Percentiles rank a stretch among this genome's conserved stretches.
Conservation (phyloP, 1,140 invertebrate species). For the Drosophila trapezifrons region DNA sequence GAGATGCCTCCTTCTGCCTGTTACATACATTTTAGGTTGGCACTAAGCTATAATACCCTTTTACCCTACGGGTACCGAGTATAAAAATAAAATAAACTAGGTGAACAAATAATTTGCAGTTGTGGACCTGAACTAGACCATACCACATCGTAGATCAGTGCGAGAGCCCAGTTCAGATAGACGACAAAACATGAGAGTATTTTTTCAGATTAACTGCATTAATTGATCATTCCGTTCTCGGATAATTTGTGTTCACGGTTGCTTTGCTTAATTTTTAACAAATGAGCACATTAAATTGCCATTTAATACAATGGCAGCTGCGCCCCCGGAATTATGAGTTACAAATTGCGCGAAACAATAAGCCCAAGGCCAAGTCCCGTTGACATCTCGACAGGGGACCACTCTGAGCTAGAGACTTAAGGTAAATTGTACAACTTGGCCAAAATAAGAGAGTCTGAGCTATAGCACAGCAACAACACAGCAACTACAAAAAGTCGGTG, state of each 20-base stretch:
- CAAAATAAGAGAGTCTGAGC: conserved; percentile 1
- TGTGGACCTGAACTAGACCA: conserved; percentile 32
- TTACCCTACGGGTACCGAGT: too few species aligned
- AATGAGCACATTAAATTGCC: conserved; percentile 62
- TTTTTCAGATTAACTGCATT: conserved; percentile 55
- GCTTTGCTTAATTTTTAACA: conserved; percentile 61
- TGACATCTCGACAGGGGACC: conserved; percentile 46
- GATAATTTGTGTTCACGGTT: conserved; percentile 22
- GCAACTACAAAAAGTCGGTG: neutral
- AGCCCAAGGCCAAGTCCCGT: conserved; percentile 57
- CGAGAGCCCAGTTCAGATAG: neutral
- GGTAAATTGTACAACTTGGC: conserved; percentile 30
- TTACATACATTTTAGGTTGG: too few species aligned
- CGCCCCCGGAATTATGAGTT: conserved; percentile 54
- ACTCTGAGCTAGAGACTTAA: neutral
- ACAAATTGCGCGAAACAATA: conserved; percentile 68
- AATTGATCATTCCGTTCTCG: conserved; percentile 35
- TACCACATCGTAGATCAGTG: neutral
- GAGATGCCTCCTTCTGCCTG: too few species aligned
- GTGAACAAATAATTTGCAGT: conserved; percentile 50
- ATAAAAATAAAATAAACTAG: conserved; percentile 39
- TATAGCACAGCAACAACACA: neutral
- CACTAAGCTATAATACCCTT: too few species aligned
- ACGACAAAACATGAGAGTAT: conserved; percentile 20
- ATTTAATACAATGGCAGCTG: conserved; percentile 29